Base-by-base conservation (phyloP, 2,113 vertebrate genomes). In the Monarcha castaneiventris region DNA sequence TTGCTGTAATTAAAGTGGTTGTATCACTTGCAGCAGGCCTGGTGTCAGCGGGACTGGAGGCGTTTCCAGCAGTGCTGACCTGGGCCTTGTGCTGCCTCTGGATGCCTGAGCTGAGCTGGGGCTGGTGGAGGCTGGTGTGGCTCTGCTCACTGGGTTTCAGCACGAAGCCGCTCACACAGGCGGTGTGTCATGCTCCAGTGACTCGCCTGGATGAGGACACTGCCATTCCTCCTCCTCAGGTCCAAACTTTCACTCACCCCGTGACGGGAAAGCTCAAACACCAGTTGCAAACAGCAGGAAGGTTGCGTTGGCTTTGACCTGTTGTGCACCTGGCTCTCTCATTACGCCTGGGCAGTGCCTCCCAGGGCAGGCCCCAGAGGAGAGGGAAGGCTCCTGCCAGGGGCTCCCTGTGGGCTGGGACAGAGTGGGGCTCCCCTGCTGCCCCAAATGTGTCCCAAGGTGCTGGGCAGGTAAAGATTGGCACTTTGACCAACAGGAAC, bases 81-180 rank as follows among this genome's bases (percentile, higher is more conserved):
- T 52, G 21, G 54, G 85, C 74, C 81, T 35, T 2, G 1, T 2
- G 1, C 27, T 80, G 87, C 64, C 44, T 51, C 26, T 62, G 90
- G 52, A 80, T 9, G 9, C 68, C 73, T 0, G 6, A 41, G 77
- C 59, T 62, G 41, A 18, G 3, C 41, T 3, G 41, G 46, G 58
- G 49, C 84, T 1, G 1, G 4, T 3, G 32, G 54, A 13, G 33
- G 61, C 68, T 32, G 77, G 18, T 1, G 11, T 1, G 18, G 26
- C 0, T 6, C 37, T 39, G 74, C 19, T 32, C 0, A 0, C 59
- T 0, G 22, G 20, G 4, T 29, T 46, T 41, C 1, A 3, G 41
- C 72, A 11, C 0, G 0, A 22, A 56, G 63, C 12, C 23, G 22
- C 74, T 33, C 73, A 56, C 76, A 27, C 16, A 51, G 78, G 41